A percentile compares a stretch with the other conserved stretches of the same genome.
Conservation (phyloP, 2,797 vertebrate genomes). For the Gallinago solitaria region DNA sequence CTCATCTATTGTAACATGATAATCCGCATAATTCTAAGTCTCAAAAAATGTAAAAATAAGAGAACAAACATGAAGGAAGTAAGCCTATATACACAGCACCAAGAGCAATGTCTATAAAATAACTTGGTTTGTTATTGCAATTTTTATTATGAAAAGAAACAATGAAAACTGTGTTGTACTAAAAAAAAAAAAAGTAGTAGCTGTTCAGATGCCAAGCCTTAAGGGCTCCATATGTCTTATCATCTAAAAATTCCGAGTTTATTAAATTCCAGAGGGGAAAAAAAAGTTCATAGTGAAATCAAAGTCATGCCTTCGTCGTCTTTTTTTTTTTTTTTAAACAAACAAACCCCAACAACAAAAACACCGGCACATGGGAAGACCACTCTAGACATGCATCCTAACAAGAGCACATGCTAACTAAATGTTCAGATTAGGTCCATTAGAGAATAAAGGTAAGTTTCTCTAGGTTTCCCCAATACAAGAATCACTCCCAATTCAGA, state of each 20-base stretch:
- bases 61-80: neutral
- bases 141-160: neutral
- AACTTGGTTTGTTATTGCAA: neutral
- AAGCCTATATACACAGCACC: neutral
- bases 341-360: neutral
- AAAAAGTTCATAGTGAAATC: neutral
- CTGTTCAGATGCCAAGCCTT: constrained; percentile 7
- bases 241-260: neutral
- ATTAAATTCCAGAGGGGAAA: neutral
- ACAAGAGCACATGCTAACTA: neutral
- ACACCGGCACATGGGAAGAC: neutral
- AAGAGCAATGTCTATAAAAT: neutral
- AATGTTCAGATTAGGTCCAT: no score
- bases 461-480: neutral
- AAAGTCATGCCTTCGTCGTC: neutral
- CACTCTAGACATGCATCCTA: neutral
- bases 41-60: neutral
- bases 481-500: neutral
- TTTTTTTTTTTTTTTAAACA: neutral
- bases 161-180: neutral
- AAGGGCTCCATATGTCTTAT: neutral
- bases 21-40: neutral
- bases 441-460: neutral
- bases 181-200: neutral
- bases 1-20: neutral